Evolutionary conservation across 2,113 vertebrate species (phyloP), one percentile per base, ranked within the genome.

Genomic region (Parotia lawesii): DNA sequence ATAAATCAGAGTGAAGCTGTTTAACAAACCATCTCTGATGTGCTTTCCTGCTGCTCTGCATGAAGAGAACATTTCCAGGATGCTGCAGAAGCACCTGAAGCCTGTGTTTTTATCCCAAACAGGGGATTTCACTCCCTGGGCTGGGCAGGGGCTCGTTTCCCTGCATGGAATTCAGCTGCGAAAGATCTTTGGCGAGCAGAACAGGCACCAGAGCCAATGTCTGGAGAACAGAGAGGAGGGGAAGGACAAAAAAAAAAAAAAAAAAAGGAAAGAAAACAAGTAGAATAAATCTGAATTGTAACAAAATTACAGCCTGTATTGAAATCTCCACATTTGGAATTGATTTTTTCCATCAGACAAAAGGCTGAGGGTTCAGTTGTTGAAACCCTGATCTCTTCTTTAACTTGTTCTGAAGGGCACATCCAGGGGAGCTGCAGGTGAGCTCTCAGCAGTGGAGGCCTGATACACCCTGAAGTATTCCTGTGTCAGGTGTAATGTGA

Each of bases 261-360:
- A 47, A 15, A 24, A 37, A 31, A 48, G 6, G 28, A 28, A 80
- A 87, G 60, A 3, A 44, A 81, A 25, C 18, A 33, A 60, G 57
- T 24, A 47, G 58, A 89, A 96, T 69, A 79, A 91, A 70, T 87
- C 58, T 42, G 81, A 91, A 79, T 42, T 69, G 78, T 45, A 72
- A 50, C 42, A 76, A 58, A 91, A 83, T 62, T 66, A 38, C 10
- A 47, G 66, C 29, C 42, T 33, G 89, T 2, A 91, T 70, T 94
- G 89, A 93, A 85, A 94, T 58, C 33, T 35, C 45, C 67, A 76
- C 94, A 91, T 95, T 96, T 97, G 96, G 94, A 83, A 93, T 4
- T 69, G 56, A 94, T 93, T 90, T 73, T 61, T 73, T 19, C 62
- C 76, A 16, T 56, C 93, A 64, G 75, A 66, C 85, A 73, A 90